Evolutionary conservation across 1,140 invertebrate species (phyloP), one percentile per base, ranked within the genome.

Genomic region (Cyphomyrmex costatus): DNA sequence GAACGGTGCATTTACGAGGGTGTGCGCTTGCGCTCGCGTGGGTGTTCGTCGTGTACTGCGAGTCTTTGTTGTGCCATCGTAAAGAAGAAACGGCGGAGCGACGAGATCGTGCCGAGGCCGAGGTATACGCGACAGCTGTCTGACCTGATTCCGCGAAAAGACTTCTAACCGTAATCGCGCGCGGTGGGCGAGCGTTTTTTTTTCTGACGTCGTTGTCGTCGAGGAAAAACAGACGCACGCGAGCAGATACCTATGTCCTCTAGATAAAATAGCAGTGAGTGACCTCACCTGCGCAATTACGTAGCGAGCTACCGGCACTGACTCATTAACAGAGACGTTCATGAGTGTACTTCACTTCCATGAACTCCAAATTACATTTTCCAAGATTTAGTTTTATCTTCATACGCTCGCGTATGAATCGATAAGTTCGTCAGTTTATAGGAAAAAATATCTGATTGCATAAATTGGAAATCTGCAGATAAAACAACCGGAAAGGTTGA

Each of bases 121-220:
- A 51, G 36, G 56, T 27, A 53, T 60, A 79, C 56, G 82, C 71
- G 88, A 89, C 88, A 89, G 88, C 88, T 89, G 87, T 83, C 84
- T 89, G 88, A 89, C 88, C 88, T 66, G 88, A 89, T 89, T 89
- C 88, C 56, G 51, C 71, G 77, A 86, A 89, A 83, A 78, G 88
- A 78, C 74, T 89, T 83, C 84, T 85, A 78, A 89, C 70, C 82
- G 53, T 76, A 82, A 89, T 78, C 87, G 74, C 84, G 74, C 84
- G 65, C 79, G 71, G 77, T 89, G 27, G 87, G 51, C 71, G 77
- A 86, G 36, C 30, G 73, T 74, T 89, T 89, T 77, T 86, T 49
- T 49, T 49, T 49, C 16, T 27, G 36, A 42, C 42, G 24, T 49
- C 14, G 36, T 68, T 5, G 49, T 53, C 30, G 71, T 36, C 71